A percentile compares a stretch with the other conserved stretches of the same genome.
These are phyloP conservation scores for Phoebastria nigripes DNA, from an alignment of 2,797 vertebrate genomes.

Conservation along the genomic window DNA sequence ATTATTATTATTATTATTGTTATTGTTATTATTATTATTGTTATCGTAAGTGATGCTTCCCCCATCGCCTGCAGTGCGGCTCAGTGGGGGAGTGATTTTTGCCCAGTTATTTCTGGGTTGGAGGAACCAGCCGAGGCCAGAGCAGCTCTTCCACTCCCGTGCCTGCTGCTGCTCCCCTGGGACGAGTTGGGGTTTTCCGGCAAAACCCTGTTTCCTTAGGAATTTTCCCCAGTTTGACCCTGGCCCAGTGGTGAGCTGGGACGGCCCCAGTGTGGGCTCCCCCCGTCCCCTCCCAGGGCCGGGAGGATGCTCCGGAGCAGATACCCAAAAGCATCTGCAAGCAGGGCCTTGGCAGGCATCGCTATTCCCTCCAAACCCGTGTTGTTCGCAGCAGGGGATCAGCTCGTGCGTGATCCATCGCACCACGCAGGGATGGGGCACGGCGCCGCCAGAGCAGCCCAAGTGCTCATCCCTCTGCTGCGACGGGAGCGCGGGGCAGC, in stretches of 20 bases:
- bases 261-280: accelerated
- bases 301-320: not conserved
- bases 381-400: not conserved
- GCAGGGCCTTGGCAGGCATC: accelerated
- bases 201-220: not conserved
- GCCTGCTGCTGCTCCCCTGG: not conserved
- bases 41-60: not conserved
- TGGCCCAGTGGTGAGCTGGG: accelerated
- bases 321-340: not conserved
- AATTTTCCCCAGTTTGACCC: not conserved
- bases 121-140: not conserved
- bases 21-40: not conserved
- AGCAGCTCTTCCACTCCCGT: accelerated
- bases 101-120: not conserved
- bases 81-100: not conserved
- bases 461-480: too few relatives aligned
- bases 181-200: not conserved
- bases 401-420: not conserved
- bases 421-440: not conserved
- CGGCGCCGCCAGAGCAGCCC: not conserved
- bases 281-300: accelerated
- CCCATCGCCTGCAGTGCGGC: not conserved
- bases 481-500: not conserved
- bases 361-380: accelerated
- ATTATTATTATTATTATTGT: not conserved